Evolutionary conservation across 2,113 vertebrate species (phyloP).

Genomic region (Syrmaticus mikado): DNA sequence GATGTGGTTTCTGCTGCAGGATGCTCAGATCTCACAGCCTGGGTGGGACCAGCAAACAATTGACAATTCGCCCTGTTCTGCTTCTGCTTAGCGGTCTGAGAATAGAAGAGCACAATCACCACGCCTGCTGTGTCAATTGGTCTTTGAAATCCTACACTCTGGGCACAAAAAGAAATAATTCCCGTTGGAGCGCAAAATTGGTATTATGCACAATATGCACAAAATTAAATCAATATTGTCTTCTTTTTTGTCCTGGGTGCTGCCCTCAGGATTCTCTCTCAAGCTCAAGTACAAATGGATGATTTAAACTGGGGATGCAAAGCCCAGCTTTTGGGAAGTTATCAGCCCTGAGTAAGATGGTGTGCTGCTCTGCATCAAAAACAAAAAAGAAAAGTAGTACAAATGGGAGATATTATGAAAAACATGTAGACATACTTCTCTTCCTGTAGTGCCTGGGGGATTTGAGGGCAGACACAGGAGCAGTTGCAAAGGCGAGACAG

Average conservation of each 20-base stretch:
- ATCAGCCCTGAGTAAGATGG: not conserved
- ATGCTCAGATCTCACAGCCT: slow-evolving; percentile 27
- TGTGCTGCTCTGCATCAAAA: not conserved
- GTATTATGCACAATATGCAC: not conserved
- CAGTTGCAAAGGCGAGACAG: not conserved
- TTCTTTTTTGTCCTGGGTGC: slow-evolving; percentile 11
- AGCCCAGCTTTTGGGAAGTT: slow-evolving; percentile 3
- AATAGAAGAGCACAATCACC: slow-evolving; percentile 30
- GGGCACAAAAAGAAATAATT: not conserved
- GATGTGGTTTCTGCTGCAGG: not conserved
- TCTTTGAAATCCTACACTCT: slow-evolving; percentile 32
- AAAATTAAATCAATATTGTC: slow-evolving; percentile 49
- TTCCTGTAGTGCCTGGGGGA: not conserved
- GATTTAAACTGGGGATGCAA: not conserved
- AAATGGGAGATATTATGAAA: not conserved
- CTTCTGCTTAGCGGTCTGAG: slow-evolving; percentile 14
- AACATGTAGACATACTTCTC: not conserved
- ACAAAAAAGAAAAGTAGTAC: not conserved
- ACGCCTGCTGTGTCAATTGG: accelerated
- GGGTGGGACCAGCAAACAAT: slow-evolving; percentile 27
- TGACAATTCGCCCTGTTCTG: slow-evolving; percentile 40
- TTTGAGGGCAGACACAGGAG: not conserved
- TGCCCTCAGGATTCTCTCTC: not conserved
- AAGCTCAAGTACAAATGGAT: not conserved
- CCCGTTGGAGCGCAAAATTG: not conserved